phyloP scores from a whole-genome alignment of 2,888 invertebrate species.

The Tanytarsus gracilentus region DNA sequence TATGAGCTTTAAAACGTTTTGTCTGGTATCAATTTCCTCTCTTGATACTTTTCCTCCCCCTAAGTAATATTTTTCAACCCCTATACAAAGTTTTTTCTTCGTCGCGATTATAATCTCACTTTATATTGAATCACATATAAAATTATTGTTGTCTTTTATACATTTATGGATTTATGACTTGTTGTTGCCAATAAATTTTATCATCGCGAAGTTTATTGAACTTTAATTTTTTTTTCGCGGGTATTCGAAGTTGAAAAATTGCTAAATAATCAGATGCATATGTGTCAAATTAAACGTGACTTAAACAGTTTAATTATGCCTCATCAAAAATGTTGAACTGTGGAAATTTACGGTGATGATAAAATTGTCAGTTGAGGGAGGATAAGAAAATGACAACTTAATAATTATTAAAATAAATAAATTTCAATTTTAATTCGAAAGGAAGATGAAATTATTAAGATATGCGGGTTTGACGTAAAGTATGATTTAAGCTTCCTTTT shows the following conservation, averaged over 20 bases:
- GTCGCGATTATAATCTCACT: too few relatives aligned
- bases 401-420: too few relatives aligned
- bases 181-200: too few relatives aligned
- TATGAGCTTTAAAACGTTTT: conserved; percentile 13
- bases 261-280: not conserved
- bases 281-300: not conserved
- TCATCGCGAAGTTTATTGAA: not conserved
- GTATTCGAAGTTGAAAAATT: not conserved
- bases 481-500: conserved; percentile 4
- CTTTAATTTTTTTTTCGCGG: not conserved
- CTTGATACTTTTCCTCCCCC: not conserved
- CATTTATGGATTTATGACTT: too few relatives aligned
- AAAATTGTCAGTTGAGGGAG: not conserved
- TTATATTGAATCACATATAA: too few relatives aligned
- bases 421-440: not conserved
- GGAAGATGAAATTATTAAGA: not conserved
- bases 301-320: conserved; percentile 9
- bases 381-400: conserved; percentile 6
- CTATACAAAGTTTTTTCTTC: not conserved
- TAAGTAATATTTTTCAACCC: not conserved
- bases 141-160: too few relatives aligned
- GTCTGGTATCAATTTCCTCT: conserved; percentile 11
- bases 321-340: not conserved
- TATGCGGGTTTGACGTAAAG: not conserved
- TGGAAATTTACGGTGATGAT: not conserved